Conservation (phyloP, 1,140 invertebrate species). For the Neodiprion pinetum region DNA sequence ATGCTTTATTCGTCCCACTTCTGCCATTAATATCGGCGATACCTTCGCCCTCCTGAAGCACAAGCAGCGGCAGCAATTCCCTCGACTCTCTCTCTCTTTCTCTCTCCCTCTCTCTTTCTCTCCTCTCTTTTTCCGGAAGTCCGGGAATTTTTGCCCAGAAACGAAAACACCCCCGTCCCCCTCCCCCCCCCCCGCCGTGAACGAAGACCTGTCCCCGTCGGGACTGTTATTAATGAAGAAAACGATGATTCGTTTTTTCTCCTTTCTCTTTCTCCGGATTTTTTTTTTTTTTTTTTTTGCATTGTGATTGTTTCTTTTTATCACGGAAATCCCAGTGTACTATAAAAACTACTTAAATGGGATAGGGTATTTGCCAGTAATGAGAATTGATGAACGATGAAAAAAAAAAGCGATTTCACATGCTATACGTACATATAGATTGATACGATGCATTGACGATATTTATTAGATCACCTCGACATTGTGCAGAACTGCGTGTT, state of each 20-base stretch:
- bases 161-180: too few relatives aligned
- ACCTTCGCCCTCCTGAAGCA: neutral
- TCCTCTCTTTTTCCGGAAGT: neutral
- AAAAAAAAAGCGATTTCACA: neutral
- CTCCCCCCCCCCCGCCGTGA: too few relatives aligned
- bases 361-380: neutral
- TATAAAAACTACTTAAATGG: too few relatives aligned
- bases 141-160: too few relatives aligned
- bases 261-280: neutral
- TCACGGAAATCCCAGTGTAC: too few relatives aligned
- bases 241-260: neutral
- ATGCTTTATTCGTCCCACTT: constrained; percentile 5
- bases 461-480: too few relatives aligned
- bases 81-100: neutral
- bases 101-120: neutral
- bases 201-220: too few relatives aligned
- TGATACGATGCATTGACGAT: too few relatives aligned
- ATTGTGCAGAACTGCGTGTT: too few relatives aligned
- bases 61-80: neutral
- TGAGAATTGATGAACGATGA: neutral
- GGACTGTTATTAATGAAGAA: neutral
- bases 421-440: neutral
- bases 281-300: neutral
- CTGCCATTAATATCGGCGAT: constrained; percentile 7
- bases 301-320: too few relatives aligned